These are phyloP conservation scores for Phymastichus coffea DNA, from an alignment of 1,140 invertebrate species.

Conservation along the genomic window DNA sequence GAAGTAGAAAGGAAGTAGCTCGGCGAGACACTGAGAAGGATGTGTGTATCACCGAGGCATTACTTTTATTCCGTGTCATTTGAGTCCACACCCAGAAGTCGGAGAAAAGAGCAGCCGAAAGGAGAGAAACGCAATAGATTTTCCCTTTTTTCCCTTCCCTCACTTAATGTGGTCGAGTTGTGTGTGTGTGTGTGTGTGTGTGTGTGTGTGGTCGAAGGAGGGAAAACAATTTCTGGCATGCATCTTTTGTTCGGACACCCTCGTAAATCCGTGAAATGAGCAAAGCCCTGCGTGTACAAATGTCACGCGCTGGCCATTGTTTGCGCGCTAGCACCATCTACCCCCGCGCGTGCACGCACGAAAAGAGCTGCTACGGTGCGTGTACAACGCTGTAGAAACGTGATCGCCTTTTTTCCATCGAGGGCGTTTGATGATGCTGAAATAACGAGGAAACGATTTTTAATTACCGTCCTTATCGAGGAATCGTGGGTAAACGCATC, in stretches of 20 bases:
- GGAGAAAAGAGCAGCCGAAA: too few species aligned
- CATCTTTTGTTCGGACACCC: constrained; percentile 22
- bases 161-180: background rate
- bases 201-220: too few species aligned
- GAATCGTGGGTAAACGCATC: too few species aligned
- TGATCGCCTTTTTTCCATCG: constrained; percentile 6
- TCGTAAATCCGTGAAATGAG: constrained; percentile 27
- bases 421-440: background rate
- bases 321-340: too few species aligned
- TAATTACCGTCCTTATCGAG: too few species aligned
- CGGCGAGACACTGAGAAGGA: constrained; percentile 33
- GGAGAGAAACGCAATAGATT: constrained; percentile 55
- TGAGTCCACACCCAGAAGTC: constrained; percentile 46
- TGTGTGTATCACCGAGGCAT: constrained; percentile 42
- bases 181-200: background rate
- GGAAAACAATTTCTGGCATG: constrained; percentile 18
- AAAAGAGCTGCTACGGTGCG: too few species aligned
- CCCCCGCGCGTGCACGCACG: too few species aligned
- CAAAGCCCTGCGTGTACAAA: constrained; percentile 18
- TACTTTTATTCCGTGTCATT: constrained; percentile 60
- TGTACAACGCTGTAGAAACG: too few species aligned
- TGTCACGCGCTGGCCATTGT: constrained; percentile 26
- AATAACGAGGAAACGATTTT: background rate
- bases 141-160: constrained; percentile 29
- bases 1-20: constrained; percentile 30